A percentile compares a stretch with the other conserved stretches of the same genome.
phyloP scores from a whole-genome alignment of 2,113 vertebrate genomes.

The Bubo scandiacus region DNA sequence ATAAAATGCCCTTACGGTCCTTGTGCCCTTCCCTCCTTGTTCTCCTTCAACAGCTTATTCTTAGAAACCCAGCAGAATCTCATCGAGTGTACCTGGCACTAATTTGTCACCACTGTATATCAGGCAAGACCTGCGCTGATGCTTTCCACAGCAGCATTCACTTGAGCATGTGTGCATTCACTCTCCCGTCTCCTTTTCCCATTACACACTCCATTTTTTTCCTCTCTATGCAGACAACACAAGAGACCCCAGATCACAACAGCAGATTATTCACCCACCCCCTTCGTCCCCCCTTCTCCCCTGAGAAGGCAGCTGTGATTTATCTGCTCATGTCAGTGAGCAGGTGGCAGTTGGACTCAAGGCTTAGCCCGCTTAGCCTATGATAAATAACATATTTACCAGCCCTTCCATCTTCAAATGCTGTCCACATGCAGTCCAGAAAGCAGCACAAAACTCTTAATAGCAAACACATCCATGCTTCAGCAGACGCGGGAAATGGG shows the following conservation, averaged over 20 bases:
- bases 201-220: not conserved
- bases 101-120: not conserved
- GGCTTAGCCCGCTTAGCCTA: constrained; percentile 6
- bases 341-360: constrained; percentile 30
- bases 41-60: not conserved
- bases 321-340: not conserved
- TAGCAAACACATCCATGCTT: constrained; percentile 44
- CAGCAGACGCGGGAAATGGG: not conserved
- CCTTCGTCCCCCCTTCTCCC: not conserved
- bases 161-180: rapidly evolving
- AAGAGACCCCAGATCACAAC: not conserved
- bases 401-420: constrained; percentile 4
- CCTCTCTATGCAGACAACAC: not conserved
- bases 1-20: not conserved
- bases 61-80: not conserved
- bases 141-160: not conserved
- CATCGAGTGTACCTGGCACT: not conserved
- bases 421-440: not conserved
- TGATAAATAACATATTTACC: constrained; percentile 47
- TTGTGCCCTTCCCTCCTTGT: not conserved
- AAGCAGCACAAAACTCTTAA: not conserved
- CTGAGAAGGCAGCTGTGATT: not conserved
- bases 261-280: not conserved
- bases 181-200: not conserved
- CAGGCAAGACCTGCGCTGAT: not conserved